Percentiles rank a stretch among this genome's conserved stretches.
Evolutionary conservation across 2,797 vertebrate genomes (phyloP).

Genomic region (Sylvilagus floridanus): DNA sequence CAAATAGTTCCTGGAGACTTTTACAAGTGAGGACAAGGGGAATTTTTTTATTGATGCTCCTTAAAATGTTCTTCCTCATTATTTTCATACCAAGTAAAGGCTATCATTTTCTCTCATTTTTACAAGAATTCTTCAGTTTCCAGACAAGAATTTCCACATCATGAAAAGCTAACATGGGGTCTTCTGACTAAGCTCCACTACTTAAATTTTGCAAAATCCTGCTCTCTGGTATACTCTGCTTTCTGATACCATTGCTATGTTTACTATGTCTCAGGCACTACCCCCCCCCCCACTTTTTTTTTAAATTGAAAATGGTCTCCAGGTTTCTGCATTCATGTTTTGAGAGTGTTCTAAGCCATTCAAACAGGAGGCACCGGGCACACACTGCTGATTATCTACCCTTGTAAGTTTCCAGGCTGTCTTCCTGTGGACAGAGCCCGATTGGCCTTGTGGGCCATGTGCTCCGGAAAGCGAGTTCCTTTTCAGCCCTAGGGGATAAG

Average conservation of each 20-base stretch:
- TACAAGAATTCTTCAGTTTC: background rate
- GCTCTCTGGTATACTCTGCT: background rate
- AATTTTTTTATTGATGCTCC: background rate
- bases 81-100: constrained; percentile 24
- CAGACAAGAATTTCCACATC: constrained; percentile 30
- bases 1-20: background rate
- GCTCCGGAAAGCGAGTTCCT: background rate
- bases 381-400: too few species aligned
- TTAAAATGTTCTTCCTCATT: background rate
- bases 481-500: background rate
- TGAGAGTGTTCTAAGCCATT: background rate
- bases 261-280: background rate
- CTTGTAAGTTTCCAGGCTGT: background rate
- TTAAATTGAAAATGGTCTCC: background rate
- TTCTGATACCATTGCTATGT: background rate
- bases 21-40: background rate
- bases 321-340: constrained; percentile 13
- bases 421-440: background rate
- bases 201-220: background rate
- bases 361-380: background rate
- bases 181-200: background rate
- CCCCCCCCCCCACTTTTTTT: background rate
- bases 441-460: background rate
- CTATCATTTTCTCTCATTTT: background rate
- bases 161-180: background rate